Base-by-base conservation (phyloP, 1,140 invertebrate species). In the Cephus cinctus region DNA sequence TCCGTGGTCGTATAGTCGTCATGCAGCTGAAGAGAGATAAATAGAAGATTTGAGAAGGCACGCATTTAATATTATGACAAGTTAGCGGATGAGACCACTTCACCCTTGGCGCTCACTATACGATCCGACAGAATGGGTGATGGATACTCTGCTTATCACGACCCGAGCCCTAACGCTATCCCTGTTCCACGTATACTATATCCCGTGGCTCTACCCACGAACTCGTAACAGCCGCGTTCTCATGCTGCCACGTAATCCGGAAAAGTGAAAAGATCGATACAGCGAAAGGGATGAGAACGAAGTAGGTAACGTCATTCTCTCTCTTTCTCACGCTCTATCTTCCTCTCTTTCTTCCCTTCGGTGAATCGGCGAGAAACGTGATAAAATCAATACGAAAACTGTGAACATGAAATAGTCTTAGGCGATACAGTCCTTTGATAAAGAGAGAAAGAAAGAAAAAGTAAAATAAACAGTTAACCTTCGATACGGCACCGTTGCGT, bases 91-190 rank as follows among this genome's bases (percentile, higher is more conserved):
- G 47, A 54, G 50, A 51, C 36, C 27, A 40, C 47, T 40, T 47
- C 51, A n/a, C n/a, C 34, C 36, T 49, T 47, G 31, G 40, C 45
- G 47, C 52, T 54, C 51, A 50, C 48, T 49, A 16, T 36, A 27
- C 53, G 51, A 55, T 50, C 46, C 43, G 54, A 63, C 50, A 57
- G 43, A n/a, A 39, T 34, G 43, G 52, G 55, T 61, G 60, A 63
- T 63, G 53, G 58, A 65, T 65, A 65, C 58, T 61, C 63, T 61
- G 52, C 54, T 65, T 63, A 63, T 63, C 57, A 38, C 47, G 22
- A 12, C 19, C 12, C 27, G 27, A 9, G 11, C 27, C 12, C 11
- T 30, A 30, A 9, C 27, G 27, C 27, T 2, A 30, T 12, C 11
- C 9, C 27, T 30, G 14, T 27, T 30, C 11, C 12, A 30, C 9